A percentile compares a stretch with the other conserved stretches of the same genome.
These are phyloP conservation scores for Aramus guarauna DNA, from an alignment of 2,113 vertebrate genomes.

Conservation along the genomic window DNA sequence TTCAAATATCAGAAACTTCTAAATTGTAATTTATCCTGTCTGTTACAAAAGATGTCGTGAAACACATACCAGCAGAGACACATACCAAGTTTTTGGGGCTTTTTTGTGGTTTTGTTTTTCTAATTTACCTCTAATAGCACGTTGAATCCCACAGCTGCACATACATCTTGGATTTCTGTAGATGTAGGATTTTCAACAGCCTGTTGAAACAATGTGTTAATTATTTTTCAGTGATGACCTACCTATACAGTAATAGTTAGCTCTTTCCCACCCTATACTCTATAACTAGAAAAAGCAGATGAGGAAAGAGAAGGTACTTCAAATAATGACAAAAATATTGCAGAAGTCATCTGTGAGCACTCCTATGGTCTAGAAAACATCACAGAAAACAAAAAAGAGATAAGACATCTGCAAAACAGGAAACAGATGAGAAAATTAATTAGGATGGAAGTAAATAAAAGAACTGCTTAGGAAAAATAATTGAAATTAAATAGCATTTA, in stretches of 20 bases:
- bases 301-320: not conserved
- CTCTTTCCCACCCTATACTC: not conserved
- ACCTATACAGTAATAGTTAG: not conserved
- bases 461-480: not conserved
- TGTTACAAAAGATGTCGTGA: not conserved
- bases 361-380: not conserved
- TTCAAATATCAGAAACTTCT: too few species aligned
- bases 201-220: slow-evolving; percentile 60
- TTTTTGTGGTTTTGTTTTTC: not conserved
- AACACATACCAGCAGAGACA: not conserved
- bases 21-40: not conserved
- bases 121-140: slow-evolving; percentile 84
- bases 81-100: accelerated
- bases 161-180: slow-evolving; percentile 91
- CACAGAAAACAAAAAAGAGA: too few species aligned
- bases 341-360: not conserved
- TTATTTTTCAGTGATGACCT: not conserved
- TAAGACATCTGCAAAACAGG: not conserved
- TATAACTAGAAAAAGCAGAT: not conserved
- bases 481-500: not conserved
- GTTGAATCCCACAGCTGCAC: slow-evolving; percentile 87
- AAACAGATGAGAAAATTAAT: not conserved
- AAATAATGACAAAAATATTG: not conserved
- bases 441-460: not conserved
- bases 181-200: slow-evolving; percentile 96